Conservation (phyloP, 2,113 vertebrate genomes). For the Mola mola region DNA sequence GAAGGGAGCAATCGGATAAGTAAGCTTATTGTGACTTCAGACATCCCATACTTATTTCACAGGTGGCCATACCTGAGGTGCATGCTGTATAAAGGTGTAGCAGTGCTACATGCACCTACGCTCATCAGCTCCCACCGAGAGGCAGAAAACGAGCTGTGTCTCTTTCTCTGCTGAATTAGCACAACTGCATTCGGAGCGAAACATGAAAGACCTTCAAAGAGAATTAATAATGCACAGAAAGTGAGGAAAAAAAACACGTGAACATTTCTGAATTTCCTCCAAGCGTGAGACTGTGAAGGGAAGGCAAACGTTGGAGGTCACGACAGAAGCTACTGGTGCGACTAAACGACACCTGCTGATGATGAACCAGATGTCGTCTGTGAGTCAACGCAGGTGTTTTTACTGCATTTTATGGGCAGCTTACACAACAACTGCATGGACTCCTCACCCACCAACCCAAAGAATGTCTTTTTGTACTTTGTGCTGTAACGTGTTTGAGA, state of each 20-base stretch:
- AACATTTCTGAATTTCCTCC: slow-evolving; percentile 7
- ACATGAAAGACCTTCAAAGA: slow-evolving; percentile 22
- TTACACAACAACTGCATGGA: slow-evolving; percentile 37
- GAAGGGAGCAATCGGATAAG: background rate
- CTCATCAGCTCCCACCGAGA: slow-evolving; percentile 1
- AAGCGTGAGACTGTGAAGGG: slow-evolving; percentile 25
- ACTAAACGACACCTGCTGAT: background rate
- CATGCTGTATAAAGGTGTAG: background rate
- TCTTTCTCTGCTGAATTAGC: slow-evolving; percentile 1
- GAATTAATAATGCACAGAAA: background rate
- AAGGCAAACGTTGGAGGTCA: slow-evolving; percentile 15
- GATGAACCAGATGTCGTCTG: background rate
- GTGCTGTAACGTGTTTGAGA: slow-evolving; percentile 59
- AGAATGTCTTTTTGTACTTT: slow-evolving; percentile 58
- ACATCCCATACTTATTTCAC: background rate
- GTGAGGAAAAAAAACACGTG: background rate
- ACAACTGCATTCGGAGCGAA: background rate
- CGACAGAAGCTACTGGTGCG: slow-evolving; percentile 14
- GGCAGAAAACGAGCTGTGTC: slow-evolving; percentile 2
- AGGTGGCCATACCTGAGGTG: background rate
- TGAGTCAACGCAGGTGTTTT: slow-evolving; percentile 2
- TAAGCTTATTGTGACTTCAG: too few relatives aligned
- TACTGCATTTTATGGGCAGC: slow-evolving; percentile 11
- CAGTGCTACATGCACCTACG: background rate
- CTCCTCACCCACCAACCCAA: slow-evolving; percentile 15